These are phyloP conservation scores for Gymnocephalus cernua DNA, from an alignment of 2,113 vertebrate genomes.

Conservation along the genomic window DNA sequence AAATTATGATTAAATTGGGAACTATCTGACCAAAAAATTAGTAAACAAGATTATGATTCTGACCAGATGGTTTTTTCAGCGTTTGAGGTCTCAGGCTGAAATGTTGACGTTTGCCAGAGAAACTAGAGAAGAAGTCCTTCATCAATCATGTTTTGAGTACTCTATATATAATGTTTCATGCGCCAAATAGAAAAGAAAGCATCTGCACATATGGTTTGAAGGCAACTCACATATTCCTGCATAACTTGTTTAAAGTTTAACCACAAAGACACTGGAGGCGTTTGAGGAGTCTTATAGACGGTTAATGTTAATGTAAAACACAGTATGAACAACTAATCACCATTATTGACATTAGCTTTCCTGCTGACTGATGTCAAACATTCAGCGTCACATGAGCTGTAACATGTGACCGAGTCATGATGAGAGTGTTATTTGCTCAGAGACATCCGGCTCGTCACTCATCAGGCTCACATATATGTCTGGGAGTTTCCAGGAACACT, in stretches of 20 bases:
- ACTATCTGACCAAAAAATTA: no score
- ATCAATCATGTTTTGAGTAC: not conserved
- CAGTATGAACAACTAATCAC: not conserved
- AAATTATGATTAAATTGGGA: no score
- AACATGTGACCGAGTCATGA: not conserved
- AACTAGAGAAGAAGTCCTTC: not conserved
- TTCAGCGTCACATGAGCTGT: conserved; percentile 24
- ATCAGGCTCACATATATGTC: not conserved
- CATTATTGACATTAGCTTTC: conserved; percentile 31
- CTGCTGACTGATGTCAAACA: conserved; percentile 27
- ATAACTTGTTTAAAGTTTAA: not conserved
- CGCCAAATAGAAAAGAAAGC: not conserved
- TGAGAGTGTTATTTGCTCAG: conserved; percentile 37
- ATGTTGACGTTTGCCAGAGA: not conserved
- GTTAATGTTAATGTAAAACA: not conserved
- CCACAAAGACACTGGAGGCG: not conserved
- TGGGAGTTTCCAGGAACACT: not conserved
- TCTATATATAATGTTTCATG: not conserved
- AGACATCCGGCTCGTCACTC: conserved; percentile 42
- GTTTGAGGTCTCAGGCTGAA: not conserved
- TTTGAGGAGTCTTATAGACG: not conserved
- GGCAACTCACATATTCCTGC: not conserved
- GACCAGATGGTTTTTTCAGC: no score
- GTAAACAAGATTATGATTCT: no score
- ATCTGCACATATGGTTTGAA: not conserved